Evolutionary conservation across 2,888 invertebrate species (phyloP).

Genomic region (Archips xylosteana): DNA sequence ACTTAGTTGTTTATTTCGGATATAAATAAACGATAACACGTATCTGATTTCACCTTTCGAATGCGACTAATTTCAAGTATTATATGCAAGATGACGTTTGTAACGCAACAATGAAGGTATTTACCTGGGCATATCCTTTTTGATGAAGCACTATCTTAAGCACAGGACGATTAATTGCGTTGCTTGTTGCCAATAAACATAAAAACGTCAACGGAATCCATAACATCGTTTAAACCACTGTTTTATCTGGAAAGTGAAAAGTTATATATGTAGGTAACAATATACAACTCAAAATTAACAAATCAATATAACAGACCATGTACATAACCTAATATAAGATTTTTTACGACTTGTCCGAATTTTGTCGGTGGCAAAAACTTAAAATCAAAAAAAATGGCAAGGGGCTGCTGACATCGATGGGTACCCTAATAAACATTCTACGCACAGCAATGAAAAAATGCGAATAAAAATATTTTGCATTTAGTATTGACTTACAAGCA

Average conservation of each 20-base stretch:
- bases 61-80: conserved; percentile 1
- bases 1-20: neutral
- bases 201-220: conserved; percentile 52
- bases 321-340: too few species aligned
- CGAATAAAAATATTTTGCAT: too few species aligned
- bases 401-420: neutral
- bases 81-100: neutral
- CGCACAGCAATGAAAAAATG: too few species aligned
- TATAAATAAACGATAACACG: neutral
- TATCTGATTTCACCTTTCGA: neutral
- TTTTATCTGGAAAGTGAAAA: neutral
- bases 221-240: conserved; percentile 40
- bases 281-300: neutral
- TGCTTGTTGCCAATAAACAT: conserved; percentile 48
- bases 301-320: too few species aligned
- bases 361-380: too few species aligned
- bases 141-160: conserved; percentile 88
- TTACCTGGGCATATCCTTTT: conserved; percentile 89
- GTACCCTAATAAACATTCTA: neutral
- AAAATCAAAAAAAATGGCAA: too few species aligned
- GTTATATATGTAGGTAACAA: neutral
- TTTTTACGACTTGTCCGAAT: too few species aligned
- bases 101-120: conserved; percentile 16
- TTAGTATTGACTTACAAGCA: neutral
- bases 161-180: conserved; percentile 73